Conservation (phyloP, 2,888 invertebrate species). For the Drosophila limbata region DNA sequence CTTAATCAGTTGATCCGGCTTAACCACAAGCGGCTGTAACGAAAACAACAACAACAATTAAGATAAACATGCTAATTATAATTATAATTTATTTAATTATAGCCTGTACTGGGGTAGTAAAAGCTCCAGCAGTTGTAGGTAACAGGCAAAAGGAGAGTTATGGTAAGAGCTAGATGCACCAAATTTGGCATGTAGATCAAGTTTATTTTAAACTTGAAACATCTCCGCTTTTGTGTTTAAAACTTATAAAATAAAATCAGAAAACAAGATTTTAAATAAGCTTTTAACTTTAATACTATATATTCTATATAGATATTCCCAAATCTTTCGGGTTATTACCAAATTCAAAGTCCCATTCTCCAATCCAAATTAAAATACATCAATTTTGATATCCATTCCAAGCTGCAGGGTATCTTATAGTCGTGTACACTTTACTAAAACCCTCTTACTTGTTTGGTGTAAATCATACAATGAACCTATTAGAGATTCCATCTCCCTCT, state of each 20-base stretch:
- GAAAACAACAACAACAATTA: constrained; percentile 11
- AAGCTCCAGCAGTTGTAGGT: not conserved
- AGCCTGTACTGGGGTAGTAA: not conserved
- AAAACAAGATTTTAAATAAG: too few species aligned
- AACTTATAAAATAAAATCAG: too few species aligned
- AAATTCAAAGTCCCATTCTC: too few species aligned
- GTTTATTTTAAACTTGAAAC: too few species aligned
- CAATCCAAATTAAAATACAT: too few species aligned
- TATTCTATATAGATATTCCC: too few species aligned
- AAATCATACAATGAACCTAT: constrained; percentile 42
- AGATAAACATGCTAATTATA: constrained; percentile 24
- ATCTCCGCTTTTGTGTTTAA: too few species aligned
- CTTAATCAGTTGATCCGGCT: constrained; percentile 99
- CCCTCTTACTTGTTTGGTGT: not conserved
- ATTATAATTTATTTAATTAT: not conserved
- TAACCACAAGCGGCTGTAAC: constrained; percentile 95
- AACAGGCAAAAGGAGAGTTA: not conserved
- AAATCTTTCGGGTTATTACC: too few species aligned
- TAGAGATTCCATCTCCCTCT: constrained; percentile 18
- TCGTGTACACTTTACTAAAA: not conserved
- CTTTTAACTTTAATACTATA: too few species aligned
- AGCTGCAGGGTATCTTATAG: not conserved
- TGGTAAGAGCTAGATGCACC: too few species aligned
- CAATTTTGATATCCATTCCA: too few species aligned
- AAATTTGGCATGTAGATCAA: too few species aligned